These are phyloP conservation scores for Dryococelus australis DNA, from an alignment of 2,888 invertebrate genomes.

Conservation along the genomic window DNA sequence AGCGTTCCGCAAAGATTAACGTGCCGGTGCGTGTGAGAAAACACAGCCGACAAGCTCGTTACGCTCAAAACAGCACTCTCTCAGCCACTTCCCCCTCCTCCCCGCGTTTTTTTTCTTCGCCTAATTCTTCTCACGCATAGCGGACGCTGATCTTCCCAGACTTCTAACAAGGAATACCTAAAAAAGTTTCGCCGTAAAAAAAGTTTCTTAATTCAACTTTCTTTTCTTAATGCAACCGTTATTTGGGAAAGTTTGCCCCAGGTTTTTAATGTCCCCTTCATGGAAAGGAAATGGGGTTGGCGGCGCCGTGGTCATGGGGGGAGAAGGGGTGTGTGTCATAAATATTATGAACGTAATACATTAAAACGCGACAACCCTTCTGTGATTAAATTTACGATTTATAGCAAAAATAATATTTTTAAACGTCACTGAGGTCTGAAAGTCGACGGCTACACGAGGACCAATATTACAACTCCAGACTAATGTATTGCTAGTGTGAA, in stretches of 20 bases:
- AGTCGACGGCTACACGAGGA: no score
- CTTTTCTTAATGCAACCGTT: conserved; percentile 16
- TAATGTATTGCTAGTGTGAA: no score
- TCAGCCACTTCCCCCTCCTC: background rate
- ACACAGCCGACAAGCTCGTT: background rate
- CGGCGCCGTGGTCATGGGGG: background rate
- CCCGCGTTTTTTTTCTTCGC: background rate
- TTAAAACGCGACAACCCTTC: background rate
- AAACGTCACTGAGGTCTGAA: no score
- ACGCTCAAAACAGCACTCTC: background rate
- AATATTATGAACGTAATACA: conserved; percentile 7
- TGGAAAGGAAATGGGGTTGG: background rate
- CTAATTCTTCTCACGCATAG: background rate
- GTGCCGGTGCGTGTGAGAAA: background rate
- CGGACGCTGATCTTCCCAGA: conserved; percentile 7
- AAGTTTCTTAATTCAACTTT: conserved; percentile 16
- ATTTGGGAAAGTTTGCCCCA: conserved; percentile 1
- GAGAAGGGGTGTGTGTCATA: background rate
- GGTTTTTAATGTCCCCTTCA: conserved; percentile 9
- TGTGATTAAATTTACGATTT: background rate
- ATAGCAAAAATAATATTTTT: background rate
- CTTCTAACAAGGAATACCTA: conserved; percentile 6
- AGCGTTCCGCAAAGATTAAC: no score
- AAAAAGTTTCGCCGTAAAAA: conserved; percentile 13
- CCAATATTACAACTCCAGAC: no score